These are phyloP conservation scores for Whitmania pigra DNA, from an alignment of 1,140 invertebrate species.

Conservation along the genomic window DNA sequence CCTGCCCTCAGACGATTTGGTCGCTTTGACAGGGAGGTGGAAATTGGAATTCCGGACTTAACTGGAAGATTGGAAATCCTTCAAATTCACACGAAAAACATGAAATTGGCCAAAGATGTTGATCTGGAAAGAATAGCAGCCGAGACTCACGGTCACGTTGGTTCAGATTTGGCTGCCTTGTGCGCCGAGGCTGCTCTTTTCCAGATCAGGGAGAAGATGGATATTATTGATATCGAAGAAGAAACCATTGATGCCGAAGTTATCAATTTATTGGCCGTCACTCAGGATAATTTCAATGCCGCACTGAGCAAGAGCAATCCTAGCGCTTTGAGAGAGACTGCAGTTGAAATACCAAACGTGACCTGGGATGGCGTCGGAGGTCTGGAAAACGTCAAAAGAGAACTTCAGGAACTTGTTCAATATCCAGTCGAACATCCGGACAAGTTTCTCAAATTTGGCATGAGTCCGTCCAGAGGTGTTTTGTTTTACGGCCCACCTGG, in stretches of 20 bases:
- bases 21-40: conserved; percentile 77
- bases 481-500: conserved; percentile 81
- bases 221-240: conserved; percentile 96
- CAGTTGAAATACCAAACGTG: conserved; percentile 94
- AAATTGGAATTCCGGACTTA: conserved; percentile 97
- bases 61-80: conserved; percentile 92
- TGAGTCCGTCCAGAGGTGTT: conserved; percentile 68
- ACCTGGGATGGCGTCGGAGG: conserved; percentile 96
- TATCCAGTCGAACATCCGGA: conserved; percentile 84
- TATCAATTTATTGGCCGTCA: conserved; percentile 84
- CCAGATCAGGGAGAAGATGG: conserved; percentile 99
- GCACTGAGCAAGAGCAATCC: conserved; percentile 95
- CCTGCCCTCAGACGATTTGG: conserved; percentile 87
- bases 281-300: conserved; percentile 96
- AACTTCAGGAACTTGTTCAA: conserved; percentile 89
- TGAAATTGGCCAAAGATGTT: conserved; percentile 95
- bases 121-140: conserved; percentile 88
- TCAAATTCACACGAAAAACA: conserved; percentile 97
- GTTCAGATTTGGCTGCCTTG: conserved; percentile 92
- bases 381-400: conserved; percentile 85
- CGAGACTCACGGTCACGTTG: conserved; percentile 95
- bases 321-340: conserved; percentile 89
- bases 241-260: conserved; percentile 98
- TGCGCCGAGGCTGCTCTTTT: conserved; percentile 99
- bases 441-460: conserved; percentile 62